Percentiles rank a stretch among this genome's conserved stretches.
These are phyloP conservation scores for Vanessa atalanta DNA, from an alignment of 1,140 invertebrate genomes.

Conservation along the genomic window DNA sequence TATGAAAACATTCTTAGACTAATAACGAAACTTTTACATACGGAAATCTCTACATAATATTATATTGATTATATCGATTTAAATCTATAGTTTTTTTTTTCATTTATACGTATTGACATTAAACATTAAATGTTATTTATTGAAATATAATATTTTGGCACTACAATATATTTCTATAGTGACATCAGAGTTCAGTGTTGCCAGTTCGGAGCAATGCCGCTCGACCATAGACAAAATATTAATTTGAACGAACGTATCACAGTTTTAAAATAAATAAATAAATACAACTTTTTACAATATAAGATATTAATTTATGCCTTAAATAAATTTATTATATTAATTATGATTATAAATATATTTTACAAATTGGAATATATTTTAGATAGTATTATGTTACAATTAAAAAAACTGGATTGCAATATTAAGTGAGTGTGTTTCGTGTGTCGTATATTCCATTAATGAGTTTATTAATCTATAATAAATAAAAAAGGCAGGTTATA, in stretches of 20 bases:
- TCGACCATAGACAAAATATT: conserved; percentile 5
- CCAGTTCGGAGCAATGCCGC: conserved; percentile 12
- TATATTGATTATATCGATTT: too few species aligned
- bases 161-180: conserved; percentile 19
- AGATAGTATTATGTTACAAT: not conserved
- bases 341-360: conserved; percentile 5
- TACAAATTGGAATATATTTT: conserved; percentile 11
- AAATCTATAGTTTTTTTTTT: too few species aligned
- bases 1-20: too few species aligned
- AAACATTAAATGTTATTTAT: conserved; percentile 32
- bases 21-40: too few species aligned
- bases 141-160: conserved; percentile 39
- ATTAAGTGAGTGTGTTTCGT: not conserved
- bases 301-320: conserved; percentile 34
- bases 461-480: too few species aligned
- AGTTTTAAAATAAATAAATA: conserved; percentile 72
- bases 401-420: not conserved
- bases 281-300: conserved; percentile 66
- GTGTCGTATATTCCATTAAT: too few species aligned
- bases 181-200: conserved; percentile 4
- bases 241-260: conserved; percentile 60
- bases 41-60: too few species aligned
- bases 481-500: too few species aligned
- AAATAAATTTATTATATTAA: conserved; percentile 25
- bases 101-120: conserved; percentile 14